These are phyloP conservation scores for Tetragonula carbonaria DNA, from an alignment of 2,888 invertebrate genomes.

Conservation along the genomic window DNA sequence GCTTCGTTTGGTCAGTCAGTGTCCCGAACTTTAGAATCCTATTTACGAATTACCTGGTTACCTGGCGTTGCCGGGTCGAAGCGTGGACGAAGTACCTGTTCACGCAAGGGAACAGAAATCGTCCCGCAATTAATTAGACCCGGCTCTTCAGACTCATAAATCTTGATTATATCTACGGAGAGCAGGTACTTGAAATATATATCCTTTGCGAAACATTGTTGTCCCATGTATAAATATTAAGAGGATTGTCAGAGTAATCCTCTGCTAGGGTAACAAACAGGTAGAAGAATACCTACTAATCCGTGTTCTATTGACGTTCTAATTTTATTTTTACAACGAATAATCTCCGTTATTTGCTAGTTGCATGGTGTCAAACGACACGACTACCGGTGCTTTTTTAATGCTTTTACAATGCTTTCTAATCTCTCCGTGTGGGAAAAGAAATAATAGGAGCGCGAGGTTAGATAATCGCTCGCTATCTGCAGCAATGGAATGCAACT, in stretches of 20 bases:
- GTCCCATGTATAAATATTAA: neutral
- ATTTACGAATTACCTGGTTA: too few relatives aligned
- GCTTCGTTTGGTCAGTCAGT: too few relatives aligned
- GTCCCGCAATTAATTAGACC: too few relatives aligned
- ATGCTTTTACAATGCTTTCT: neutral
- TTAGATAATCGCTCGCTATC: neutral
- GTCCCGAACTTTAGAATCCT: too few relatives aligned
- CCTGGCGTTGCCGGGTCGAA: too few relatives aligned
- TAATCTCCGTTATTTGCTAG: neutral
- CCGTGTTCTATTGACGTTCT: neutral
- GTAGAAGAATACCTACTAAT: neutral
- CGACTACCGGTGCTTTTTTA: neutral
- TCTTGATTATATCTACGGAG: too few relatives aligned
- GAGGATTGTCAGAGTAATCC: slow-evolving; percentile 8
- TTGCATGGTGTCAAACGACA: slow-evolving; percentile 2
- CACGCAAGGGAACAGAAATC: too few relatives aligned
- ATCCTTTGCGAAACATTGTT: neutral
- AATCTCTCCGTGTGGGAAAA: too few relatives aligned
- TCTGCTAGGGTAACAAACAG: slow-evolving; percentile 9
- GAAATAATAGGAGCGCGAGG: too few relatives aligned
- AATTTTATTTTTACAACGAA: slow-evolving; percentile 1
- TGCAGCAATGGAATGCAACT: neutral
- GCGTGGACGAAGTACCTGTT: too few relatives aligned
- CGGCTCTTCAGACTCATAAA: too few relatives aligned
- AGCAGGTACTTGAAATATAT: neutral